Evolutionary conservation across 2,113 vertebrate genomes (phyloP), one percentile per base, ranked within the genome.

Genomic region (Cathartes aura): DNA sequence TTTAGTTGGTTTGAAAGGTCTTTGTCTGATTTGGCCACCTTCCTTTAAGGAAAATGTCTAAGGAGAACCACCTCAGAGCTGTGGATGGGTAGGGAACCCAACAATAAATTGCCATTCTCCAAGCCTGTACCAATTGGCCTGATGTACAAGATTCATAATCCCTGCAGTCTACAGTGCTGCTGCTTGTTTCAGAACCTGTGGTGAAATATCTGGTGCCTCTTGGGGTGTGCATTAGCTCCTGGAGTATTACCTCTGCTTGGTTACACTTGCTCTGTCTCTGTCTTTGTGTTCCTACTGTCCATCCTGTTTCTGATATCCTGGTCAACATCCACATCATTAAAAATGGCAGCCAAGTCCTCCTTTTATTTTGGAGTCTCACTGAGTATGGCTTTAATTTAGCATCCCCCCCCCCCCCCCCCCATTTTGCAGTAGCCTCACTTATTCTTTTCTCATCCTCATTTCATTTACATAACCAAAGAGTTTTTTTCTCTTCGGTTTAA

Each of bases 381-480:
- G 55, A 68, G 58, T 38, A 6, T 3, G 27, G 45, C 50, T 89
- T 89, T 50, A 18, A 34, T 70, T 70, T 14, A 62, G 16, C 59
- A 60, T 34, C 32, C 56, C 23, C 21, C 55, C 90, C 55, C 90
- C 48, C 32, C 56, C 23, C 21, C 55, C 90, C 55, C 90, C 48
- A 32, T 26, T 55, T 50, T 2, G 3, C 52, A 59, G 56, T 4
- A 83, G 19, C 19, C 56, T 96, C 72, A 58, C 63, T 87, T 5
- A 13, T 22, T 80, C 36, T 56, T 48, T 43, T 56, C 59, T 76
- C 32, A 87, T 76, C 30, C 67, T 82, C 36, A 6, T 22, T 68
- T 42, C 72, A 91, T 97, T 84, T 92, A 18, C 81, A 93, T 89
- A 82, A 78, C 32, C 64, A 84, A 94, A 70, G 55, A 89, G 50